A percentile compares a stretch with the other conserved stretches of the same genome.
These are phyloP conservation scores for Actenoides lindsayi DNA, from an alignment of 2,113 vertebrate species.

Conservation along the genomic window DNA sequence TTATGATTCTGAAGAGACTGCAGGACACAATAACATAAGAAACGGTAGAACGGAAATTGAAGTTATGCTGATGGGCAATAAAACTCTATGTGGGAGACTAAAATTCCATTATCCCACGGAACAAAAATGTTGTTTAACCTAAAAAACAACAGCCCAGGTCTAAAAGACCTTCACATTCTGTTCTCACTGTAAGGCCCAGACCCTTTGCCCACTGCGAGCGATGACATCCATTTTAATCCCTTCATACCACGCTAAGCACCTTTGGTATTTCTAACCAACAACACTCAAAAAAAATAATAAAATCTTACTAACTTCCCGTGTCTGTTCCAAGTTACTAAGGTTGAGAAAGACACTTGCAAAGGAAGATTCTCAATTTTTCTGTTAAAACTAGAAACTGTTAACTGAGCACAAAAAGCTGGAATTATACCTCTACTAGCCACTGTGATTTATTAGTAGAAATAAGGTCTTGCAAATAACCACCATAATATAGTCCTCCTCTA, in stretches of 20 bases:
- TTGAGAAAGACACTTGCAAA: neutral
- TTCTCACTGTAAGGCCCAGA: neutral
- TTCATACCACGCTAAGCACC: neutral
- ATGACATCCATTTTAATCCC: neutral
- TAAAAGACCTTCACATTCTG: neutral
- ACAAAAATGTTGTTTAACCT: conserved; percentile 14
- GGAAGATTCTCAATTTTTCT: neutral
- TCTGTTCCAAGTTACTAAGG: neutral
- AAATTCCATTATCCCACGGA: conserved; percentile 7
- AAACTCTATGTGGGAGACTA: neutral
- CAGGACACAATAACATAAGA: neutral
- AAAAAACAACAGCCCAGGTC: neutral
- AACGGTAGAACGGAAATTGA: conserved; percentile 56
- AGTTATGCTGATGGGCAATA: conserved; percentile 15
- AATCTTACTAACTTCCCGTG: too few species aligned
- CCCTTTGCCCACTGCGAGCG: neutral
- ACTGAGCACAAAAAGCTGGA: neutral
- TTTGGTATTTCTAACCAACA: neutral
- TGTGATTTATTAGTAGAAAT: neutral
- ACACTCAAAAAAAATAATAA: neutral
- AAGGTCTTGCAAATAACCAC: neutral
- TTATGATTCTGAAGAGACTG: neutral
- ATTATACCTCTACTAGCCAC: neutral
- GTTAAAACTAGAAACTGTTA: neutral
- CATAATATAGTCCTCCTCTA: neutral